These are phyloP conservation scores for Danio kyathit DNA, from an alignment of 2,797 vertebrate genomes.

Conservation along the genomic window DNA sequence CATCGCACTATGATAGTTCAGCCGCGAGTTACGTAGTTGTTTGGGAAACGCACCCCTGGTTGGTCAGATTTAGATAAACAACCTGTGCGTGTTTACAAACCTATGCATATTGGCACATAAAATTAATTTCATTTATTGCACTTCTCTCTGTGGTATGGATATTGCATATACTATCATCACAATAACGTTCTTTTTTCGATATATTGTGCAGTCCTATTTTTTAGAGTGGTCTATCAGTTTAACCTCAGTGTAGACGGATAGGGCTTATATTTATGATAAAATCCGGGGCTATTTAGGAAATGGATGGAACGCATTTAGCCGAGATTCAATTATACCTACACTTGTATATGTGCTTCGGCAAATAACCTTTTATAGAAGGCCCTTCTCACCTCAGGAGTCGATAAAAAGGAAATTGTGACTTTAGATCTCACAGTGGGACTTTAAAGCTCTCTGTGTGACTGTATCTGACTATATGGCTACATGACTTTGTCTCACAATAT, in stretches of 20 bases:
- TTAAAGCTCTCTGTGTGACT: not conserved
- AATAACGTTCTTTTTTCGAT: too few relatives aligned
- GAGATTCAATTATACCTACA: conserved; percentile 6
- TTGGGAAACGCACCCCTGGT: too few relatives aligned
- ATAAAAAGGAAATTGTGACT: conserved; percentile 13
- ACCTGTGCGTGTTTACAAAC: too few relatives aligned
- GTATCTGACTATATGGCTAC: not conserved
- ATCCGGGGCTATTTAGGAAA: conserved; percentile 11
- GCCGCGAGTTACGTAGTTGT: too few relatives aligned
- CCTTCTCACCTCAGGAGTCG: not conserved
- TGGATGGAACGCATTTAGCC: not conserved
- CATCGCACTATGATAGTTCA: too few relatives aligned
- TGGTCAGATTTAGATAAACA: too few relatives aligned
- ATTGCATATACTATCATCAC: too few relatives aligned
- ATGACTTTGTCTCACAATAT: too few relatives aligned
- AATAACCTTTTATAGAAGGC: not conserved
- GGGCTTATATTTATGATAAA: not conserved
- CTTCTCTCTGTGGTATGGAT: too few relatives aligned
- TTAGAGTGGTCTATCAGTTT: not conserved
- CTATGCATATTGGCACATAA: too few relatives aligned
- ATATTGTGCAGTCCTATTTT: too few relatives aligned
- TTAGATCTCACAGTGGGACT: not conserved
- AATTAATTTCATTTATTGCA: too few relatives aligned
- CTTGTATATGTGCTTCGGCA: not conserved
- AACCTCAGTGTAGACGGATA: not conserved